These are phyloP conservation scores for Diarsia rubi DNA, from an alignment of 2,888 invertebrate genomes.

Conservation along the genomic window DNA sequence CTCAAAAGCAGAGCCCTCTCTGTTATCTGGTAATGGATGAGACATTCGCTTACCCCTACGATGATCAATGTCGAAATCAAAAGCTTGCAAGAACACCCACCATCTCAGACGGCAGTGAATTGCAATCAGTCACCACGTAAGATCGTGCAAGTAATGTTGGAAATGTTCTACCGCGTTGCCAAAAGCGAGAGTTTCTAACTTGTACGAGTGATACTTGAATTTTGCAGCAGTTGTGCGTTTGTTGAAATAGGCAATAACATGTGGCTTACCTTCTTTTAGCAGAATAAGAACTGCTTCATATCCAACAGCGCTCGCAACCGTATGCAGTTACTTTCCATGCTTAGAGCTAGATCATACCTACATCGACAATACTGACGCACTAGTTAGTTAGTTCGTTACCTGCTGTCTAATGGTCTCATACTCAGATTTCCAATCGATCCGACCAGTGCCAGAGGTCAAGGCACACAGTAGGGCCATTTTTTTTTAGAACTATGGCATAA, in stretches of 20 bases:
- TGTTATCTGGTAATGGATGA: no score
- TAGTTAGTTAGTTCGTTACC: no score
- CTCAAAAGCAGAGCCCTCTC: no score
- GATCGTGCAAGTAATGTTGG: no score
- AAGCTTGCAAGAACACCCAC: constrained; percentile 27
- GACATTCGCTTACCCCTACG: constrained; percentile 11
- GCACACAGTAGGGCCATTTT: no score
- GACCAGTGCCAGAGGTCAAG: no score
- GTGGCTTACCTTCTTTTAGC: constrained; percentile 25
- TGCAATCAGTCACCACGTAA: constrained; percentile 47
- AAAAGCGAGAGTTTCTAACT: constrained; percentile 56
- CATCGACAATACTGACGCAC: constrained; percentile 49
- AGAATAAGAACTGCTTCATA: constrained; percentile 2
- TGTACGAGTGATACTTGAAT: constrained; percentile 15
- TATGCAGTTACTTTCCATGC: background rate
- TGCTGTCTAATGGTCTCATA: no score
- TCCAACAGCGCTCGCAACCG: background rate
- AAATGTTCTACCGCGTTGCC: constrained; percentile 46
- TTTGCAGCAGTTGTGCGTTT: constrained; percentile 26
- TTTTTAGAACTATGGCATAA: constrained; percentile 16
- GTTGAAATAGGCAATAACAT: constrained; percentile 1
- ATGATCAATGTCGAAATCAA: constrained; percentile 22
- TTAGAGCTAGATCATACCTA: constrained; percentile 1
- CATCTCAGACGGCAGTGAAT: constrained; percentile 19
- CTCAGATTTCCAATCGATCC: no score